These are phyloP conservation scores for Syngnathus floridae DNA, from an alignment of 2,113 vertebrate species.

Conservation along the genomic window DNA sequence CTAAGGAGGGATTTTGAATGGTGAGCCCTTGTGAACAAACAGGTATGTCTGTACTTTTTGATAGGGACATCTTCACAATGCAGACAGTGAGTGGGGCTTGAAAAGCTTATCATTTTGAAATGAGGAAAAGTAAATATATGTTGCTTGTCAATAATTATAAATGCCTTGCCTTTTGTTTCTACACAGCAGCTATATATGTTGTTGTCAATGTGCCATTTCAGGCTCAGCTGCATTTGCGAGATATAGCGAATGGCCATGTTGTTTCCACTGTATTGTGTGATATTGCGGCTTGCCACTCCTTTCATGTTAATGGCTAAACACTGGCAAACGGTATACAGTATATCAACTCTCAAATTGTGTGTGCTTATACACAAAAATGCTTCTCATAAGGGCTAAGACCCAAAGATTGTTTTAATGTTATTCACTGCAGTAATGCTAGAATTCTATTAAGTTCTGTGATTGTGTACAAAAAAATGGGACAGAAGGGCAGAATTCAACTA, in stretches of 20 bases:
- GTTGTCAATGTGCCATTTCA: constrained; percentile 69
- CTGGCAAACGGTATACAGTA: constrained; percentile 53
- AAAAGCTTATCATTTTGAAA: constrained; percentile 68
- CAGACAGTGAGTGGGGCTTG: constrained; percentile 62
- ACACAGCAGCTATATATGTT: constrained; percentile 63
- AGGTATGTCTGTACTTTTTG: constrained; percentile 66
- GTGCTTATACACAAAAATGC: constrained; percentile 41
- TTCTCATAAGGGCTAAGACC: constrained; percentile 52
- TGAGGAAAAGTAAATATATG: constrained; percentile 69
- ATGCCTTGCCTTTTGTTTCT: constrained; percentile 67
- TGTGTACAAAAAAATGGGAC: constrained; percentile 58
- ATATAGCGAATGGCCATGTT: constrained; percentile 64
- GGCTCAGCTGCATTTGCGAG: constrained; percentile 68
- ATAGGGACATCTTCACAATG: constrained; percentile 66
- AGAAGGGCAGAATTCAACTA: constrained; percentile 55
- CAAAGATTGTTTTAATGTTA: constrained; percentile 59
- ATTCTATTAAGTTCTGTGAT: constrained; percentile 64
- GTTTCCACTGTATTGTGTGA: constrained; percentile 57
- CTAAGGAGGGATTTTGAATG: constrained; percentile 42
- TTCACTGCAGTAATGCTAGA: constrained; percentile 43
- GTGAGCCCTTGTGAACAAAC: constrained; percentile 62
- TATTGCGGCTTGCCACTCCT: constrained; percentile 56
- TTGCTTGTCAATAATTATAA: constrained; percentile 73
- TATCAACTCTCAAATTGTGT: constrained; percentile 47
- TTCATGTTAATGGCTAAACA: constrained; percentile 64